Conservation (phyloP, 2,888 invertebrate species). For the Ochropleura leucogaster region DNA sequence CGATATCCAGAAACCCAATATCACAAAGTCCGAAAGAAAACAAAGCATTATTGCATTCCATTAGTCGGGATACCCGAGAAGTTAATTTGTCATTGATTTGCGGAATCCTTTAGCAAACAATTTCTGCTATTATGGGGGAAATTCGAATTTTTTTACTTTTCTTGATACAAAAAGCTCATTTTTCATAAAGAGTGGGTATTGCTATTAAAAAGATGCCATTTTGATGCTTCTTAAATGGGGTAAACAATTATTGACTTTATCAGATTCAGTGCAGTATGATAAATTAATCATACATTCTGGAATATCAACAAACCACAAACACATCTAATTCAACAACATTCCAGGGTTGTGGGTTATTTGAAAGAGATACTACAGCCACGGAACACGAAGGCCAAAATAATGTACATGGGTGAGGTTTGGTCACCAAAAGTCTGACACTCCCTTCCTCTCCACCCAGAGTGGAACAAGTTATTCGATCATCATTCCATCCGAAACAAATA, state of each 20-base stretch:
- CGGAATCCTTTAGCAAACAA: constrained; percentile 36
- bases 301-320: background rate
- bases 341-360: too few relatives aligned
- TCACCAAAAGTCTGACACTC: too few relatives aligned
- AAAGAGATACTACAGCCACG: too few relatives aligned
- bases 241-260: background rate
- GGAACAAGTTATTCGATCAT: too few relatives aligned
- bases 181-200: background rate
- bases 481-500: too few relatives aligned
- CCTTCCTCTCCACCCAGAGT: too few relatives aligned
- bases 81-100: constrained; percentile 51
- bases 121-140: constrained; percentile 21
- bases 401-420: too few relatives aligned
- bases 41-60: constrained; percentile 59
- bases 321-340: background rate
- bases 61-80: constrained; percentile 56
- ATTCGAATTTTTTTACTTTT: constrained; percentile 14
- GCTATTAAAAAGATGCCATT: background rate
- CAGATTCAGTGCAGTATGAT: background rate
- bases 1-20: constrained; percentile 43
- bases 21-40: constrained; percentile 34
- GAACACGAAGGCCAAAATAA: too few relatives aligned
- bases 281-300: background rate
- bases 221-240: background rate
- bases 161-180: constrained; percentile 3